A percentile compares a stretch with the other conserved stretches of the same genome.
These are phyloP conservation scores for Pyrocoelia pectoralis DNA, from an alignment of 2,888 invertebrate genomes.

Conservation along the genomic window DNA sequence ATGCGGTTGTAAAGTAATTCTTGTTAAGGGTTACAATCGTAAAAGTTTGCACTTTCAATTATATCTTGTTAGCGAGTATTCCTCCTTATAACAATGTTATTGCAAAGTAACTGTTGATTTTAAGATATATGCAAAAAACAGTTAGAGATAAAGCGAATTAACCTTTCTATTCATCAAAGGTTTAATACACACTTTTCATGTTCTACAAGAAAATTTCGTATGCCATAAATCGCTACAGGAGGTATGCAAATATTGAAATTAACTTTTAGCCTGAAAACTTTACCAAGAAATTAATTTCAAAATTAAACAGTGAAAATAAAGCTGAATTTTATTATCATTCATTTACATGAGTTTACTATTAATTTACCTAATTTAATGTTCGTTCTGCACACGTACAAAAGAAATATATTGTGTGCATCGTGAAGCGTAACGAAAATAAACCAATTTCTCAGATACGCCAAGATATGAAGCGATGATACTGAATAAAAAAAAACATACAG, in stretches of 20 bases:
- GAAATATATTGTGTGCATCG: not conserved
- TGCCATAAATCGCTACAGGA: constrained; percentile 9
- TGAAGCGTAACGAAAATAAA: too few species aligned
- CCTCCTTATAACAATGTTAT: too few species aligned
- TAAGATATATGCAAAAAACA: too few species aligned
- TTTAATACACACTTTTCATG: not conserved
- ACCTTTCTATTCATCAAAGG: not conserved
- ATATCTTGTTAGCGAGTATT: not conserved
- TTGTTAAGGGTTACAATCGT: constrained; percentile 10
- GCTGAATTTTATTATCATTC: constrained; percentile 21
- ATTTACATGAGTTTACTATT: constrained; percentile 17
- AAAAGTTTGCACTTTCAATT: constrained; percentile 9
- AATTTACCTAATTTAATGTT: not conserved
- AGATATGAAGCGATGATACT: too few species aligned
- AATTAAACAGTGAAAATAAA: constrained; percentile 20
- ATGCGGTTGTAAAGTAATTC: constrained; percentile 23
- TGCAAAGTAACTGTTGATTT: too few species aligned
- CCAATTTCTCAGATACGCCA: too few species aligned
- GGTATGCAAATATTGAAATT: constrained; percentile 22
- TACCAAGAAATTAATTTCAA: constrained; percentile 23
- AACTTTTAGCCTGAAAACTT: constrained; percentile 21
- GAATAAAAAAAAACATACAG: too few species aligned
- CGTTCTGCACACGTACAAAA: not conserved
- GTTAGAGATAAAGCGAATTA: not conserved
- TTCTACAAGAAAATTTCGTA: not conserved